phyloP scores from a whole-genome alignment of 2,113 vertebrate species.

The Terrapene triunguis region DNA sequence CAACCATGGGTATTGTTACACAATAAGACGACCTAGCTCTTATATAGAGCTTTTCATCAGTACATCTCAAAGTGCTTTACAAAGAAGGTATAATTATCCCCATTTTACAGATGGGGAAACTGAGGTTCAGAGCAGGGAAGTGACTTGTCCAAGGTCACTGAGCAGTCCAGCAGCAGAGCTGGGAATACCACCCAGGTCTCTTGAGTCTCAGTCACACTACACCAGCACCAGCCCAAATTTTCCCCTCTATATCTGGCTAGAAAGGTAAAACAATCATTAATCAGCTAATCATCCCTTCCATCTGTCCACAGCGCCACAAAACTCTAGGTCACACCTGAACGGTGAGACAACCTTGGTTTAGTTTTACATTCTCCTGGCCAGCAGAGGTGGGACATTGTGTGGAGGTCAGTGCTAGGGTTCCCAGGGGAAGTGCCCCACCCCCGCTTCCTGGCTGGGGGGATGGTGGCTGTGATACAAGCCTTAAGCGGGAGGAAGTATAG shows the following conservation, averaged over 20 bases:
- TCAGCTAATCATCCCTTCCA: neutral
- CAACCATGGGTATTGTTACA: neutral
- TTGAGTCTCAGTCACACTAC: neutral
- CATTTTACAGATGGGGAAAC: neutral
- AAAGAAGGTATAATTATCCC: neutral
- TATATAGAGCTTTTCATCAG: neutral
- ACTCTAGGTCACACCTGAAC: neutral
- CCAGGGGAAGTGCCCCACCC: too few relatives aligned
- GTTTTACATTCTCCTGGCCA: neutral
- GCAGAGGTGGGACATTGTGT: neutral
- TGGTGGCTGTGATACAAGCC: neutral
- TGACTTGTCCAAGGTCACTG: neutral
- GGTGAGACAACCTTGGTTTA: neutral
- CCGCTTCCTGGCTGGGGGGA: neutral
- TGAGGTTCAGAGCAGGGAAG: neutral
- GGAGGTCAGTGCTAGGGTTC: too few relatives aligned
- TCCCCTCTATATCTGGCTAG: neutral
- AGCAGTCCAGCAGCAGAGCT: neutral
- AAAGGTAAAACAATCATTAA: neutral
- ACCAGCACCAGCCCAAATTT: neutral
- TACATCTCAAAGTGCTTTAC: neutral
- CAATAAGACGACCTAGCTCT: neutral
- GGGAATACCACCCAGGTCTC: neutral
- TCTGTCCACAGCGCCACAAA: neutral
- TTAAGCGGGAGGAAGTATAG: neutral